These are phyloP conservation scores for Etheostoma spectabile DNA, from an alignment of 2,113 vertebrate genomes.

Conservation along the genomic window DNA sequence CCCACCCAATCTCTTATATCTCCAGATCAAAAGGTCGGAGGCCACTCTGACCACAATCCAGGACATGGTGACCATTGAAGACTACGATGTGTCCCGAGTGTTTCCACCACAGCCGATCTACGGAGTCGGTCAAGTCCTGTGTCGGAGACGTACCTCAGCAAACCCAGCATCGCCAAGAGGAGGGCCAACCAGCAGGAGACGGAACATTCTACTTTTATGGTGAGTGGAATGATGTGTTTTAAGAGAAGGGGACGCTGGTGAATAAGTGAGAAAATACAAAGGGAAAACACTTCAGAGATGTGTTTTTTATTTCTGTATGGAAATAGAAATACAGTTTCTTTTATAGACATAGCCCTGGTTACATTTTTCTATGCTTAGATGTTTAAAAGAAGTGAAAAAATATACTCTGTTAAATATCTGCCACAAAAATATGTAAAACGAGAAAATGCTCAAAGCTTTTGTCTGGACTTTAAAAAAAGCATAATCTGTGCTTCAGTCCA, in stretches of 20 bases:
- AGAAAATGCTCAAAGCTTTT: neutral
- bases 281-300: neutral
- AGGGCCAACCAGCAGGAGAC: conserved; percentile 99
- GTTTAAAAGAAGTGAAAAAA: conserved; percentile 15
- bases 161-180: conserved; percentile 97
- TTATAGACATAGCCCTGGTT: neutral
- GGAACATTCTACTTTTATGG: conserved; percentile 99
- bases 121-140: conserved; percentile 96
- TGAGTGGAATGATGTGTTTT: conserved; percentile 66
- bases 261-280: neutral
- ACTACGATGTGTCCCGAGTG: conserved; percentile 98
- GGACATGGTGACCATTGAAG: conserved; percentile 98
- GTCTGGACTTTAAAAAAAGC: conserved; percentile 1
- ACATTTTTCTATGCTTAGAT: neutral
- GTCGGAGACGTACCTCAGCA: conserved; percentile 97
- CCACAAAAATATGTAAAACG: neutral
- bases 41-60: conserved; percentile 98
- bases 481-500: neutral
- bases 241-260: neutral
- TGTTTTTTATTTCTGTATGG: conserved; percentile 4
- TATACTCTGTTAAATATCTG: neutral
- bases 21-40: conserved; percentile 96
- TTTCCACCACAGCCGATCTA: conserved; percentile 98
- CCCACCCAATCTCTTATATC: neutral
- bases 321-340: conserved; percentile 19